Evolutionary conservation across 2,888 invertebrate species (phyloP), one percentile per base, ranked within the genome.

Genomic region (Stratiomys singularior): DNA sequence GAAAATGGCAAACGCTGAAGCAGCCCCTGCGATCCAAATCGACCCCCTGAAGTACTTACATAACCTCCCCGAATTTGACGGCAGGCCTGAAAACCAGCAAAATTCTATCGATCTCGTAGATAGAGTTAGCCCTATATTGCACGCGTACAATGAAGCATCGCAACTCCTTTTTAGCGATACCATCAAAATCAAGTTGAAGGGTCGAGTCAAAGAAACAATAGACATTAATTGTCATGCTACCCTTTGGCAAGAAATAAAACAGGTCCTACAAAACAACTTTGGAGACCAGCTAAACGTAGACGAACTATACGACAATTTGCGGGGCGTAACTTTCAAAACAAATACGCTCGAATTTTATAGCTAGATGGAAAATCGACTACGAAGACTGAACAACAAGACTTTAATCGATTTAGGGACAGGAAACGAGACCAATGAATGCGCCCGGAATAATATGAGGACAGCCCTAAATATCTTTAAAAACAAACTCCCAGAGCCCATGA

Each of bases 401-500:
- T 76, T 76, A n/a, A 37, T 63, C 9, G 77, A 47, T 1, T 25
- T 69, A 15, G 69, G 46, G 21, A 15, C 69, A 47, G 47, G 69
- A 5, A 46, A 69, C 23, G 77, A 52, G 21, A 37, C 47, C 21
- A 78, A 71, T 23, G 56, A 52, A 28, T 47, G 69, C 21, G 72
- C 74, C 28, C 58, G 64, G 63, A 81, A 81, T 60, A 81, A 81
- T 69, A 77, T 46, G 58, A 76, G 67, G 30, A 71, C 80, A 11
- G 81, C 82, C 1, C 67, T 81, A 1, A 78, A 80, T 58, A 78
- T 80, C 23, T 81, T 81, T 37, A 79, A 78, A 78, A 71, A 69
- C 21, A 80, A 81, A 79, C 78, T 81, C 3, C 81, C 81, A 21
- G 80, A 81, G 46, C 80, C 81, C 2, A 78, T 79, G 79, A 76